phyloP scores from a whole-genome alignment of 2,888 invertebrate genomes.

The Branchellion lobata region DNA sequence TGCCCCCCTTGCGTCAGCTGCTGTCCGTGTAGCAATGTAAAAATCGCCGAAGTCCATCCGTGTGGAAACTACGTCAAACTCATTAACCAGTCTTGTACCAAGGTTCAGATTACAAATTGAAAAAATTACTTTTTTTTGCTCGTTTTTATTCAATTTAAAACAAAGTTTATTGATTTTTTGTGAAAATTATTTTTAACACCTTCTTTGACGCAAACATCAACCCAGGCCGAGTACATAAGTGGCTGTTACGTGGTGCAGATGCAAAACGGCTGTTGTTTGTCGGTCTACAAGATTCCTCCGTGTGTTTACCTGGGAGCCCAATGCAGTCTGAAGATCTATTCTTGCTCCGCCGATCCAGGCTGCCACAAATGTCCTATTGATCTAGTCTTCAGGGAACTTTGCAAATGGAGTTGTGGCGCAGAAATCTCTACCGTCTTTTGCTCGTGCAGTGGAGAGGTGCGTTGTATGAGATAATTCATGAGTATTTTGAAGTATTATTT shows the following conservation, averaged over 20 bases:
- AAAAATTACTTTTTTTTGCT: background rate
- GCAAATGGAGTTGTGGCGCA: slow-evolving; percentile 40
- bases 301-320: slow-evolving; percentile 42
- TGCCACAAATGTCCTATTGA: slow-evolving; percentile 40
- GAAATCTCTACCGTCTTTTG: slow-evolving; percentile 36
- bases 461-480: background rate
- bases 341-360: slow-evolving; percentile 38
- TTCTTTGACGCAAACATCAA: background rate
- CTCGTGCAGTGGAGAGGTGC: slow-evolving; percentile 41
- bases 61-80: slow-evolving; percentile 43
- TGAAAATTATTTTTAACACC: background rate
- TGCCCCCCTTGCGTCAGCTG: slow-evolving; percentile 18
- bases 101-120: slow-evolving; percentile 18
- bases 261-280: slow-evolving; percentile 39
- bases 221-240: slow-evolving; percentile 40
- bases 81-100: slow-evolving; percentile 32
- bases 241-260: slow-evolving; percentile 41
- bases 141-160: background rate
- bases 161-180: background rate
- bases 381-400: slow-evolving; percentile 34
- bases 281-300: slow-evolving; percentile 42
- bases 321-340: slow-evolving; percentile 36
- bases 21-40: slow-evolving; percentile 40
- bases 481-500: background rate
- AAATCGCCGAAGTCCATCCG: slow-evolving; percentile 39